Evolutionary conservation across 2,113 vertebrate genomes (phyloP).

Genomic region (Puntigrus tetrazona): DNA sequence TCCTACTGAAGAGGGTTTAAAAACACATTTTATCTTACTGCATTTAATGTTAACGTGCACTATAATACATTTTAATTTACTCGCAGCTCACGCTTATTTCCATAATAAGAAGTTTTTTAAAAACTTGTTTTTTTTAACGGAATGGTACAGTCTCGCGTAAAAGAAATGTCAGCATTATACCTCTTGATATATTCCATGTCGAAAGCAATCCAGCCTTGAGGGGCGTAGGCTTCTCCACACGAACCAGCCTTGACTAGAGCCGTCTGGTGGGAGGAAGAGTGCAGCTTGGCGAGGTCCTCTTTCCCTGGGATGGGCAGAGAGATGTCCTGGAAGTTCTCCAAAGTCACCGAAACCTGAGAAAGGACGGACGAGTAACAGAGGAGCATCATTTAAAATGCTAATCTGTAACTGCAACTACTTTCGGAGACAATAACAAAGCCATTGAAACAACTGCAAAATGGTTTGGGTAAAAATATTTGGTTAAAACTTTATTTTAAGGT

Average conservation of each 20-base stretch:
- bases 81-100: neutral
- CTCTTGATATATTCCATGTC: conserved; percentile 98
- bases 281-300: conserved; percentile 97
- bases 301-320: conserved; percentile 98
- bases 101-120: neutral
- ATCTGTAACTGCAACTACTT: neutral
- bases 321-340: conserved; percentile 99
- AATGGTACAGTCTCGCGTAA: neutral
- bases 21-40: neutral
- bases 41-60: neutral
- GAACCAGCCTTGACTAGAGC: conserved; percentile 93
- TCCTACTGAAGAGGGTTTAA: neutral
- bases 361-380: neutral
- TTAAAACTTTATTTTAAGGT: no score
- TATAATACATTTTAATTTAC: neutral
- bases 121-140: neutral
- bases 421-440: neutral
- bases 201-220: conserved; percentile 96
- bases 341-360: conserved; percentile 88
- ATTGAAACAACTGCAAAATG: neutral
- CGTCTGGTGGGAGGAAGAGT: conserved; percentile 93
- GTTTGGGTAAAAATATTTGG: neutral
- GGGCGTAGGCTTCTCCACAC: conserved; percentile 92
- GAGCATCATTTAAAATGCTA: neutral
- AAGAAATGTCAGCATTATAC: conserved; percentile 64